Base-by-base conservation (phyloP, 2,113 vertebrate species). In the Cyanoramphus novaezelandiae region DNA sequence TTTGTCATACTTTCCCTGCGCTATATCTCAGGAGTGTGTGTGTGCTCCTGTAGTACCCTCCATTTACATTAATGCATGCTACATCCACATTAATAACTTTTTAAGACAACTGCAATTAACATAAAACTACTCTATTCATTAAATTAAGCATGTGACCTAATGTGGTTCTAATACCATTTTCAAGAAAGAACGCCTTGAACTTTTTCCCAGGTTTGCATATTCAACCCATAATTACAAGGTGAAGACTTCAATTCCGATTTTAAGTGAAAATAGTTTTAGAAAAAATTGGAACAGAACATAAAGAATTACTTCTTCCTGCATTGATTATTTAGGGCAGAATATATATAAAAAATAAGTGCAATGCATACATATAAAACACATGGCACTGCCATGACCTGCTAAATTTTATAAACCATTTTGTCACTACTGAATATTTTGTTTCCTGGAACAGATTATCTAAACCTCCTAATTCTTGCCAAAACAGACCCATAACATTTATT, bases 91-190 rank as follows among this genome's bases (percentile, higher is more conserved):
- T 79, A 96, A 93, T 46, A 29, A 82, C 25, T 94, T 95, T 97
- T 96, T 35, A 59, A 75, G 27, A 95, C 55, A 96, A 90, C 28
- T 71, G 29, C 19, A 70, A 79, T 95, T 95, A 52, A 55, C 29
- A 87, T 88, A 96, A 82, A 72, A 92, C 28, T 74, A 21, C 59
- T 96, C 9, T 52, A 55, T 75, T 86, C 74, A 95, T 93, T 97
- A 91, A 76, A 92, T 77, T 93, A 95, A 59, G 65, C 35, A 63
- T 44, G 28, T 85, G 41, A 44, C 25, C 57, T 59, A 59, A 35
- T 16, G 57, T 59, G 84, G 6, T 95, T 96, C 95, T 52, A 91
- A 27, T 63, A 87, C 31, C 0, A 52, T 93, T 72, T 91, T 87
- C 37, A 31, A 49, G 74, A 87, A 75, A n/a, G 37, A 47, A 91